Evolutionary conservation across 2,888 invertebrate species (phyloP).

Genomic region (Scaptomyza caliginosa): DNA sequence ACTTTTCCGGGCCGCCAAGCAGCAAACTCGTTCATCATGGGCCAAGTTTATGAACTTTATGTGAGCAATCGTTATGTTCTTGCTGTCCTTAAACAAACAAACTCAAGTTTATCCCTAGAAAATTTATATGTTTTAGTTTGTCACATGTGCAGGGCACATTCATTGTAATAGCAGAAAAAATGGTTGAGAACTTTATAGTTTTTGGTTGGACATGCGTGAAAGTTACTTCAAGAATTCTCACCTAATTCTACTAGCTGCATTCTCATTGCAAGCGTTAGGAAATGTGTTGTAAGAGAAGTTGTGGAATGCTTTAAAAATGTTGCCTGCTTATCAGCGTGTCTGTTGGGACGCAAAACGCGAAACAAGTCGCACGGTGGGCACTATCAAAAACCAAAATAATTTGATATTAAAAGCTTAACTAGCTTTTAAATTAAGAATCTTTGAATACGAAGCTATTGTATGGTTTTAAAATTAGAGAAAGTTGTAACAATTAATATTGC

Average conservation of each 20-base stretch:
- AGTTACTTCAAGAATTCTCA: slow-evolving; percentile 17
- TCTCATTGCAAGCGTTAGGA: neutral
- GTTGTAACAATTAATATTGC: no score
- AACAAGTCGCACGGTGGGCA: neutral
- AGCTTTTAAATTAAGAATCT: no score
- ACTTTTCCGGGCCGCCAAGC: slow-evolving; percentile 36
- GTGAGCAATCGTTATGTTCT: slow-evolving; percentile 23
- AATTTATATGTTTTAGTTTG: slow-evolving; percentile 48
- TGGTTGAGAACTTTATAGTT: neutral
- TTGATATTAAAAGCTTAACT: no score
- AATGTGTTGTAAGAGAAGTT: slow-evolving; percentile 15
- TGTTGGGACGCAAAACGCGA: neutral
- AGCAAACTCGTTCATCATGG: slow-evolving; percentile 63
- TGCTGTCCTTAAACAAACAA: slow-evolving; percentile 35
- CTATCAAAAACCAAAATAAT: no score
- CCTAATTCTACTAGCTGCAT: slow-evolving; percentile 7
- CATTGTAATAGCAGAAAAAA: neutral
- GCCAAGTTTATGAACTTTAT: slow-evolving; percentile 34
- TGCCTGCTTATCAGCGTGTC: slow-evolving; percentile 63
- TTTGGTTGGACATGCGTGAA: slow-evolving; percentile 6
- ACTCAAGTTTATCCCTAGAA: slow-evolving; percentile 31
- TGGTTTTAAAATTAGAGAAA: no score
- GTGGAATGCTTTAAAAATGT: slow-evolving; percentile 45
- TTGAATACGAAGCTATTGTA: no score
- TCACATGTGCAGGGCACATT: slow-evolving; percentile 41